A percentile compares a stretch with the other conserved stretches of the same genome.
These are phyloP conservation scores for Synergus umbraculus DNA, from an alignment of 2,888 invertebrate species.

Conservation along the genomic window DNA sequence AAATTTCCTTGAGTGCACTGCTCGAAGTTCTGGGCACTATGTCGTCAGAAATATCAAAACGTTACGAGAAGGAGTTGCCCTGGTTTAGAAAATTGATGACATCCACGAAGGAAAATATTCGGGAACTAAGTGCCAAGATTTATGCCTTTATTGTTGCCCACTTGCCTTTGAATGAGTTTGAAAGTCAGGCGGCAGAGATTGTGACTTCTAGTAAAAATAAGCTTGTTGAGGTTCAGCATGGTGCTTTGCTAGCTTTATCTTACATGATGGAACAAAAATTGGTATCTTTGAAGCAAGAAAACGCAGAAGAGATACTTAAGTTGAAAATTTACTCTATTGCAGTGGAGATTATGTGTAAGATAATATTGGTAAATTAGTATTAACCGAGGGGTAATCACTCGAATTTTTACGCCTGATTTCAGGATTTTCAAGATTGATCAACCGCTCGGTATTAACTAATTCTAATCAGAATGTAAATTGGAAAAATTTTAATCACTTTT, in stretches of 20 bases:
- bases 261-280: slow-evolving; percentile 85
- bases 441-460: no score
- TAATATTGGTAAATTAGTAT: slow-evolving; percentile 2
- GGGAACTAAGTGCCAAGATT: slow-evolving; percentile 86
- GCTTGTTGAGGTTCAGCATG: slow-evolving; percentile 87
- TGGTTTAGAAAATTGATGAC: slow-evolving; percentile 84
- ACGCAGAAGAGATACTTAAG: slow-evolving; percentile 73
- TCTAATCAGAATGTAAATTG: background rate
- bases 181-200: slow-evolving; percentile 79
- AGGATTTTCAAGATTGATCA: no score
- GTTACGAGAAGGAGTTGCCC: slow-evolving; percentile 82
- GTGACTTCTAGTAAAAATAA: slow-evolving; percentile 79
- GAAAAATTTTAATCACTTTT: slow-evolving; percentile 18
- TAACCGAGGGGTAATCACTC: no score
- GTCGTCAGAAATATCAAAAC: slow-evolving; percentile 83
- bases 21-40: slow-evolving; percentile 91
- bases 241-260: slow-evolving; percentile 85
- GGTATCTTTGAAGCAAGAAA: slow-evolving; percentile 76
- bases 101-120: slow-evolving; percentile 87
- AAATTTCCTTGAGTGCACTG: slow-evolving; percentile 86
- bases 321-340: slow-evolving; percentile 82
- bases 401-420: no score
- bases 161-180: slow-evolving; percentile 79
- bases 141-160: slow-evolving; percentile 86
- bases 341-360: slow-evolving; percentile 81